These are phyloP conservation scores for Chrysomela aeneicollis DNA, from an alignment of 2,888 invertebrate genomes.

Conservation along the genomic window DNA sequence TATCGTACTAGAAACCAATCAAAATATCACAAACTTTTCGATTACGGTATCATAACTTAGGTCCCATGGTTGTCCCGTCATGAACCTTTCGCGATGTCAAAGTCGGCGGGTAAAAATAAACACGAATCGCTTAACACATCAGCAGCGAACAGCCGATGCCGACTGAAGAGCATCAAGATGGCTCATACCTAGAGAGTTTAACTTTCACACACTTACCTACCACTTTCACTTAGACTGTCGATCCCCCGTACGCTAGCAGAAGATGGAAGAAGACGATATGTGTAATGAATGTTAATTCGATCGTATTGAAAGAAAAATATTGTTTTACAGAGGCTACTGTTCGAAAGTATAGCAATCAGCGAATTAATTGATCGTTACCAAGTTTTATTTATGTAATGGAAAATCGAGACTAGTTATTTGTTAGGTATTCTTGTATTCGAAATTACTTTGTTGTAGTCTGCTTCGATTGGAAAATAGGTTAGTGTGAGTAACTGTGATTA, in stretches of 20 bases:
- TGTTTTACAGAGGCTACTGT: conserved; percentile 18
- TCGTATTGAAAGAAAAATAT: conserved; percentile 19
- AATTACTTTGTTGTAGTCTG: neutral
- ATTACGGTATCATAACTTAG: neutral
- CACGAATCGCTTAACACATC: conserved; percentile 55
- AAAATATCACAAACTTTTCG: conserved; percentile 31
- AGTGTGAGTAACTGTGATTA: conserved; percentile 16
- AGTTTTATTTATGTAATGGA: conserved; percentile 29
- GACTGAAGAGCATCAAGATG: conserved; percentile 55
- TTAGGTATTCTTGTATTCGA: neutral
- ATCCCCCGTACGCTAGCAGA: conserved; percentile 25
- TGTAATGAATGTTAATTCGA: conserved; percentile 26
- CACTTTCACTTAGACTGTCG: conserved; percentile 58
- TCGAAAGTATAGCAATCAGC: conserved; percentile 21
- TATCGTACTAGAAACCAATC: conserved; percentile 9
- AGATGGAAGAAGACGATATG: conserved; percentile 25
- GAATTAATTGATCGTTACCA: conserved; percentile 28
- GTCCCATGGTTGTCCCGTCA: neutral
- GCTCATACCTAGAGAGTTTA: conserved; percentile 58
- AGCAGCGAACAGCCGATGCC: conserved; percentile 58
- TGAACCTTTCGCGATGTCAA: neutral
- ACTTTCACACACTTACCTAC: conserved; percentile 61
- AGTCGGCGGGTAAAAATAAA: conserved; percentile 23
- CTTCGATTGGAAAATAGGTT: conserved; percentile 11
- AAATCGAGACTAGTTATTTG: conserved; percentile 17